Evolutionary conservation across 1,140 invertebrate species (phyloP), one percentile per base, ranked within the genome.

Genomic region (Thrips palmi): DNA sequence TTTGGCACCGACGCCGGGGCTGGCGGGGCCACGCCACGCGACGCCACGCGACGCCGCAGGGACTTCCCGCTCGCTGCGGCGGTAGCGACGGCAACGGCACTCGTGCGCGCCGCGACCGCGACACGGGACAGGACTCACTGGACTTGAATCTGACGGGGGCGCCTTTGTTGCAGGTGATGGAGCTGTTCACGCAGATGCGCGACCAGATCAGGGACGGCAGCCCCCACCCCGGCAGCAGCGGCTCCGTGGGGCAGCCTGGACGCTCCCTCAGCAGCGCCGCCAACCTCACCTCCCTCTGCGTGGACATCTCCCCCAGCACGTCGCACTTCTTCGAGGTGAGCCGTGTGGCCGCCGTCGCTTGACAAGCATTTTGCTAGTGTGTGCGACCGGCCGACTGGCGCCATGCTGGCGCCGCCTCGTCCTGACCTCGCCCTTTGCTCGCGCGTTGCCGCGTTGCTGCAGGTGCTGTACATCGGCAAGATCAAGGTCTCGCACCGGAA

Each of bases 391-490:
- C n/a, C n/a, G n/a, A n/a, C n/a, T n/a, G n/a, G n/a, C n/a, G n/a
- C n/a, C n/a, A n/a, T n/a, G n/a, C n/a, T n/a, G n/a, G n/a, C n/a
- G n/a, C n/a, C n/a, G n/a, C n/a, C n/a, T n/a, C n/a, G n/a, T n/a
- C n/a, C n/a, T n/a, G n/a, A n/a, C n/a, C n/a, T n/a, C n/a, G 25
- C 25, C 25, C n/a, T 27, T 27, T 27, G 7, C 25, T 27, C 25
- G n/a, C n/a, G 7, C n/a, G n/a, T n/a, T n/a, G n/a, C 39, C n/a
- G n/a, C n/a, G 45, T 45, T 32, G 24, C 63, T 63, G 19, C 53
- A 85, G 76, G 80, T 87, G 0, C 61, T 88, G 29, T 89, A 89
- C 53, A 73, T 86, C 39, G 85, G 85, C 2, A 88, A 86, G 61
- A 83, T 88, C 6, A 72, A 76, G 43, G 77, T 87, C 39, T 77